phyloP scores from a whole-genome alignment of 2,113 vertebrate species.

The Spermophilus dauricus region DNA sequence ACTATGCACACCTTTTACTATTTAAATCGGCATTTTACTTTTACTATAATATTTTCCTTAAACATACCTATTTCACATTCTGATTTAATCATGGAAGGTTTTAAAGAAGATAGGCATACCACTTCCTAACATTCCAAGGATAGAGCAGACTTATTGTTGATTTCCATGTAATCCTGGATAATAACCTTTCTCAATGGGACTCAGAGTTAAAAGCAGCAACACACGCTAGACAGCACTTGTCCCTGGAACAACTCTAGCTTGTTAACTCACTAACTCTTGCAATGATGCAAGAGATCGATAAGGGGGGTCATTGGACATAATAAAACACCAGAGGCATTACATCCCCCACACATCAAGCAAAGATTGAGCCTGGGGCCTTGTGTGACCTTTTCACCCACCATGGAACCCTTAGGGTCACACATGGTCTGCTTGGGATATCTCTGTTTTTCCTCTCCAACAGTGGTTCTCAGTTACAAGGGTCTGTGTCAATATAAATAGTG shows the following conservation, averaged over 20 bases:
- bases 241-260: background rate
- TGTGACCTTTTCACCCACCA: background rate
- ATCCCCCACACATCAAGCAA: too few relatives aligned
- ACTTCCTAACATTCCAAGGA: background rate
- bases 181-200: background rate
- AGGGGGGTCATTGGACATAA: background rate
- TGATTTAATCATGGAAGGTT: slow-evolving; percentile 70
- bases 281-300: background rate
- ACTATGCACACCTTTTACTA: slow-evolving; percentile 43
- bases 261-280: background rate
- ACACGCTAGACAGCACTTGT: background rate
- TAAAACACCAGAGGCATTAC: background rate
- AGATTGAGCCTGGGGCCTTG: background rate
- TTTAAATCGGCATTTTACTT: slow-evolving; percentile 63
- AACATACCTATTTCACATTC: slow-evolving; percentile 69
- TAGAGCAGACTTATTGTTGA: background rate
- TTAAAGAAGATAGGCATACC: background rate
- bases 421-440: background rate
- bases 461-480: background rate
- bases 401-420: background rate
- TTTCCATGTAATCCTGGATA: background rate
- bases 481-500: background rate
- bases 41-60: slow-evolving; percentile 61
- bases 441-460: background rate
- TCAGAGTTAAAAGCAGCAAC: slow-evolving; percentile 7